Percentiles rank a stretch among this genome's conserved stretches.
These are phyloP conservation scores for Mastomys natalensis DNA, from an alignment of 2,113 vertebrate genomes.

Conservation along the genomic window DNA sequence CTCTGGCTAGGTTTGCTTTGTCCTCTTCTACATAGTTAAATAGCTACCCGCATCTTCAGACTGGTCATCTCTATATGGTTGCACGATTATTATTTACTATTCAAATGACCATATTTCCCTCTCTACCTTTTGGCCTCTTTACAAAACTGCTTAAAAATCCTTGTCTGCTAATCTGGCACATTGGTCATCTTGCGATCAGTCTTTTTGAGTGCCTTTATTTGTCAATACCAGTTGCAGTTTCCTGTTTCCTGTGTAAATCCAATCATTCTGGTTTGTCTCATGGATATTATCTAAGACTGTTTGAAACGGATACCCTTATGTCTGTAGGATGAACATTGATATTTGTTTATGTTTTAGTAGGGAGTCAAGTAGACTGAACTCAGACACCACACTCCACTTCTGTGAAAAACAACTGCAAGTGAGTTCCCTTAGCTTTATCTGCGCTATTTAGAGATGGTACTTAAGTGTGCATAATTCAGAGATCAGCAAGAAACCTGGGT, in stretches of 20 bases:
- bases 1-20: neutral
- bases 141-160: slow-evolving; percentile 27
- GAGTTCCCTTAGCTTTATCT: neutral
- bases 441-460: neutral
- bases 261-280: slow-evolving; percentile 32
- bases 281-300: neutral
- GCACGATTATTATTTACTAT: neutral
- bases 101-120: slow-evolving; percentile 34
- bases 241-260: neutral
- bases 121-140: neutral
- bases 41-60: neutral
- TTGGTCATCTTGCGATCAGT: neutral
- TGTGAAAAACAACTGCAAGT: neutral
- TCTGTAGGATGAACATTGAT: neutral
- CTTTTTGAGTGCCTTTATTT: slow-evolving; percentile 8
- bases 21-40: neutral
- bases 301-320: slow-evolving; percentile 27
- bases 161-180: slow-evolving; percentile 1
- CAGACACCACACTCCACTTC: neutral
- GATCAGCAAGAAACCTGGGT: neutral
- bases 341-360: slow-evolving; percentile 31
- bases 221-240: slow-evolving; percentile 14
- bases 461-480: neutral
- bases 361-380: neutral
- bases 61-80: slow-evolving; percentile 36